Percentiles rank a stretch among this genome's conserved stretches.
Conservation (phyloP, 2,888 invertebrate species). For the Macaria liturata region DNA sequence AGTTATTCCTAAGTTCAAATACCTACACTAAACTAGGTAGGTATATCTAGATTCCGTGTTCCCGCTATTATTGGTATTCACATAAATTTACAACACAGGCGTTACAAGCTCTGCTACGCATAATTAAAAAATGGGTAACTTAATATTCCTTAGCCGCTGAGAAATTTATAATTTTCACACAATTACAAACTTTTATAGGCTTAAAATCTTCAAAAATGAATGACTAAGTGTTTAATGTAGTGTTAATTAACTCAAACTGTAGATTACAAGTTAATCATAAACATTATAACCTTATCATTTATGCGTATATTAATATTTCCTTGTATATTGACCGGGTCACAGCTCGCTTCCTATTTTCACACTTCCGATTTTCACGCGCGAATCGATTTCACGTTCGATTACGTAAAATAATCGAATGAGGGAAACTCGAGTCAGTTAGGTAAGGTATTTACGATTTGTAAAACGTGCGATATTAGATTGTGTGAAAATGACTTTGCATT, state of each 20-base stretch:
- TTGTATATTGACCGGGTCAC: slow-evolving; percentile 20
- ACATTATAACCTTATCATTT: no score
- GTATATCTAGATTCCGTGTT: neutral
- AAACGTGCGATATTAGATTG: slow-evolving; percentile 14
- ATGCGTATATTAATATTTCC: slow-evolving; percentile 2
- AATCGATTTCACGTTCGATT: slow-evolving; percentile 41
- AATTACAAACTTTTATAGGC: no score
- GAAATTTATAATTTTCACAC: no score
- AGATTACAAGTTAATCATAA: no score
- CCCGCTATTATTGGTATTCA: neutral
- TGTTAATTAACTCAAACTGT: no score
- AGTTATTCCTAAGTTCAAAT: neutral
- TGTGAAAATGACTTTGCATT: slow-evolving; percentile 14
- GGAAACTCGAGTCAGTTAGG: slow-evolving; percentile 32
- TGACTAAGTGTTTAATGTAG: no score
- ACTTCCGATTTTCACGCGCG: slow-evolving; percentile 31
- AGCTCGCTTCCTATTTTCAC: slow-evolving; percentile 17
- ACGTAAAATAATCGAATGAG: slow-evolving; percentile 38
- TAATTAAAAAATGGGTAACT: neutral
- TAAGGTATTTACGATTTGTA: slow-evolving; percentile 22
- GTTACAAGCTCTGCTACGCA: neutral
- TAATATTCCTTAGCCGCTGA: no score
- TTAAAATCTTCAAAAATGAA: no score
- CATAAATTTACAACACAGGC: neutral
- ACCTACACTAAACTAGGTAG: neutral